A percentile compares a stretch with the other conserved stretches of the same genome.
Conservation (phyloP, 2,113 vertebrate genomes). For the Gymnogyps californianus region DNA sequence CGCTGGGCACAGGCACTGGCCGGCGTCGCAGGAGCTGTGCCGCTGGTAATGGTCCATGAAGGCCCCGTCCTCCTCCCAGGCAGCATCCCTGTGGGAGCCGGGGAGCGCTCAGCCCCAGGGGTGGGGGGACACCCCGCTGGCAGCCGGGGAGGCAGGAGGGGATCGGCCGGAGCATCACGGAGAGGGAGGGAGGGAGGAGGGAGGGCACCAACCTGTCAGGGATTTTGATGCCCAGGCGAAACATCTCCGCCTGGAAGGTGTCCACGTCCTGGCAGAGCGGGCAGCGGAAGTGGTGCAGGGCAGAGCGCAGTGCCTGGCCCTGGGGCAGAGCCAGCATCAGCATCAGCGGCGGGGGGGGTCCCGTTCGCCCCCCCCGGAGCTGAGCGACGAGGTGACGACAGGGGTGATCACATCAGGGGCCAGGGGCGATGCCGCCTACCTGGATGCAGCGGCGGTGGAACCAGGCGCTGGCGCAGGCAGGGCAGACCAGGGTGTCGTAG, state of each 20-base stretch:
- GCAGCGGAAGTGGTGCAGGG: neutral
- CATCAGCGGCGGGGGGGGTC: no score
- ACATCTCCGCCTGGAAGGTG: neutral
- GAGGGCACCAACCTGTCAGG: neutral
- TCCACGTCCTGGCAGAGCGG: neutral
- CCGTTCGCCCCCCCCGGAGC: fast-evolving
- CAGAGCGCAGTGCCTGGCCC: neutral
- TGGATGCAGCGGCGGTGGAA: neutral
- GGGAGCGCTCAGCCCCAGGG: neutral
- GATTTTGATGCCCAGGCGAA: neutral
- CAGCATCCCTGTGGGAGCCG: neutral
- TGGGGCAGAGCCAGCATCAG: neutral
- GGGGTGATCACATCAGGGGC: no score
- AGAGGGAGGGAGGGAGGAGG: neutral
- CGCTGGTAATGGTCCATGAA: fast-evolving
- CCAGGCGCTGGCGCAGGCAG: neutral
- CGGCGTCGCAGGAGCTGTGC: neutral
- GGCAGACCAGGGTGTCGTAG: neutral
- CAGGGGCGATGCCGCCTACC: neutral
- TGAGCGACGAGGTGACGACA: neutral
- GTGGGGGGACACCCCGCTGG: no score
- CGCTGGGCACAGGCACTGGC: neutral
- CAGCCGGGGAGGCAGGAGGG: neutral
- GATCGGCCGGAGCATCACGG: fast-evolving
- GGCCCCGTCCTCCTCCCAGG: neutral